Percentiles rank a stretch among this genome's conserved stretches.
Evolutionary conservation across 2,888 invertebrate species (phyloP).

Genomic region (Nomada goodeniana): DNA sequence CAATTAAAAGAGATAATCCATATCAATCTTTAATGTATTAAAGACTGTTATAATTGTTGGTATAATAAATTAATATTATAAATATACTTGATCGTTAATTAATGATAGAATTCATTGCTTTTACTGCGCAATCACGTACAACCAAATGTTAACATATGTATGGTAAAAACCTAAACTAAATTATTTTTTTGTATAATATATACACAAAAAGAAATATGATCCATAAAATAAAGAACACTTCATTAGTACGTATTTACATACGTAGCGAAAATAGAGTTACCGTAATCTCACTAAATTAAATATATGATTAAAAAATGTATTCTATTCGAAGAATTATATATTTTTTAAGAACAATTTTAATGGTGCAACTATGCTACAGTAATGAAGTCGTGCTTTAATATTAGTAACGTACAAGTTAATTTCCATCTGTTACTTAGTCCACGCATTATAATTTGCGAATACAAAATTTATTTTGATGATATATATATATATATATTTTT

Average conservation of each 20-base stretch:
- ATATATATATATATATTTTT: slow-evolving; percentile 23
- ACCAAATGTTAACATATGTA: slow-evolving; percentile 11
- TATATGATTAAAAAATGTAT: slow-evolving; percentile 25
- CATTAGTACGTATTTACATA: slow-evolving; percentile 15
- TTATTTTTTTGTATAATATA: slow-evolving; percentile 13
- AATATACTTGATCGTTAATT: slow-evolving; percentile 4
- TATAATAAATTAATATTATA: slow-evolving; percentile 12
- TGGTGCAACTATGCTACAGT: slow-evolving; percentile 25
- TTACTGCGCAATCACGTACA: slow-evolving; percentile 7
- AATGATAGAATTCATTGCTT: slow-evolving; percentile 10
- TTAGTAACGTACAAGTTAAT: slow-evolving; percentile 37
- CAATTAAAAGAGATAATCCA: slow-evolving; percentile 21
- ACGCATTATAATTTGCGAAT: slow-evolving; percentile 34
- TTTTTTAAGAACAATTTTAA: slow-evolving; percentile 25
- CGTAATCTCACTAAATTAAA: slow-evolving; percentile 20
- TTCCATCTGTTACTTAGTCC: slow-evolving; percentile 22
- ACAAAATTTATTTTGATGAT: slow-evolving; percentile 51
- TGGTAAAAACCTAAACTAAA: slow-evolving; percentile 11
- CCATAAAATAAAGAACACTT: slow-evolving; percentile 25
- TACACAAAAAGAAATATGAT: slow-evolving; percentile 4
- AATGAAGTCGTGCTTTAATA: slow-evolving; percentile 43
- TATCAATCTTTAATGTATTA: slow-evolving; percentile 18
- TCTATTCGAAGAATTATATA: slow-evolving; percentile 17
- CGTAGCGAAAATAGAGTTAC: slow-evolving; percentile 30
- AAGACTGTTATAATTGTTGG: slow-evolving; percentile 15